phyloP scores from a whole-genome alignment of 2,113 vertebrate species.

The Montifringilla adamsi region DNA sequence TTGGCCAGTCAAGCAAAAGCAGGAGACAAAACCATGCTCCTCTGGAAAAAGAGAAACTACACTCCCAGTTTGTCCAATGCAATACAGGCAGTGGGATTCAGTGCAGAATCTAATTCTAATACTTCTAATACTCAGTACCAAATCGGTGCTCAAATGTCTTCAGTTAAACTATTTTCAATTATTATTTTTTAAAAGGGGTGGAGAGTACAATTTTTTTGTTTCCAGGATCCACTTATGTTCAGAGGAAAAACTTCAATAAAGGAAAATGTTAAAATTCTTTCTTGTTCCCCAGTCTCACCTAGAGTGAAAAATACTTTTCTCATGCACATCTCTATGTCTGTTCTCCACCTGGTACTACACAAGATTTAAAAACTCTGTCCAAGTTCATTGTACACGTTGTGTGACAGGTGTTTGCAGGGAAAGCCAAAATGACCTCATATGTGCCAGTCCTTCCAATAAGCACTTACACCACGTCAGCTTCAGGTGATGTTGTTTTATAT shows the following conservation, averaged over 20 bases:
- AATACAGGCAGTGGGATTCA: neutral
- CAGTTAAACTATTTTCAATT: neutral
- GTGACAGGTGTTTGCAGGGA: neutral
- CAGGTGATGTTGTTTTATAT: neutral
- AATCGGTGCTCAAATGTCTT: neutral
- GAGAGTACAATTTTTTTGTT: neutral
- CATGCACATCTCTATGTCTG: neutral
- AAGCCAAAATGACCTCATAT: constrained; percentile 26
- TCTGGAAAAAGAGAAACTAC: neutral
- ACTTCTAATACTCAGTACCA: neutral
- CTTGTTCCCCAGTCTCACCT: neutral
- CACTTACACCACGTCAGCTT: neutral
- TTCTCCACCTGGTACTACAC: neutral
- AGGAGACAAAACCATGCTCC: neutral
- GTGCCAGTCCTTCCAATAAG: neutral
- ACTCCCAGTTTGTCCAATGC: neutral
- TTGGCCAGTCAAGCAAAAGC: neutral
- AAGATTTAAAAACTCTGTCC: neutral
- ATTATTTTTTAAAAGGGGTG: neutral
- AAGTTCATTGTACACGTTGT: neutral
- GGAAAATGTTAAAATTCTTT: neutral
- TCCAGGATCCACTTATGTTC: neutral
- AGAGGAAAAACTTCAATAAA: neutral
- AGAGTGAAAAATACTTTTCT: neutral
- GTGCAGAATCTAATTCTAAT: neutral